Conservation (phyloP, 2,113 vertebrate species). For the Calidris pugnax region DNA sequence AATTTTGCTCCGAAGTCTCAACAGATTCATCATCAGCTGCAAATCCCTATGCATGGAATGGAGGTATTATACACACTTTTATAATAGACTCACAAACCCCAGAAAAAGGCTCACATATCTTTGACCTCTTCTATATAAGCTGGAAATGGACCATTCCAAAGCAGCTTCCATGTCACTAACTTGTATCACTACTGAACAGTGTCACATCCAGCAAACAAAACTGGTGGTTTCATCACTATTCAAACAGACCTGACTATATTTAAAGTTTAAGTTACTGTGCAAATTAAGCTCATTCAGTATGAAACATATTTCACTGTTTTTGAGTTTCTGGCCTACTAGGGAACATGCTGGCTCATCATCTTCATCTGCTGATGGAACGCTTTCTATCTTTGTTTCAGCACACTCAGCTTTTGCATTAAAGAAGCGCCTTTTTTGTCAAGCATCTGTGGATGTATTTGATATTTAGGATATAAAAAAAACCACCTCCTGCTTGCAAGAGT, state of each 20-base stretch:
- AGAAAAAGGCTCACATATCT: not conserved
- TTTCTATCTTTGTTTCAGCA: conserved; percentile 65
- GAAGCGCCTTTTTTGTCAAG: conserved; percentile 52
- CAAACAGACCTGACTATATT: conserved; percentile 30
- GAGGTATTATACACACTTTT: not conserved
- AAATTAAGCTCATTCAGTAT: conserved; percentile 43
- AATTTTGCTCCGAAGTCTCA: not conserved
- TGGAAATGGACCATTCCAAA: not conserved
- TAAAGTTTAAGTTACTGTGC: conserved; percentile 35
- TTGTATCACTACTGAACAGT: not conserved
- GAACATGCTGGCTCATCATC: conserved; percentile 64
- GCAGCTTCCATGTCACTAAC: not conserved
- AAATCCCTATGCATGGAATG: not conserved
- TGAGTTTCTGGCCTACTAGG: conserved; percentile 14
- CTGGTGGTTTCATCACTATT: not conserved
- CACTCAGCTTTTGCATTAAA: conserved; percentile 61
- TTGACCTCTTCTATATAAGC: not conserved
- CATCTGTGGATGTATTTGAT: conserved; percentile 56
- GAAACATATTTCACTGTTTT: conserved; percentile 20
- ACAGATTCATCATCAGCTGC: not conserved
- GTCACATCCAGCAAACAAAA: not conserved
- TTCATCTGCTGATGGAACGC: conserved; percentile 58
- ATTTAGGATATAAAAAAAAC: conserved; percentile 29
- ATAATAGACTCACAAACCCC: not conserved
- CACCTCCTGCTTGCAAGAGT: conserved; percentile 33